Evolutionary conservation across 2,797 vertebrate species (phyloP), one percentile per base, ranked within the genome.

Genomic region (Tangara arthus): DNA sequence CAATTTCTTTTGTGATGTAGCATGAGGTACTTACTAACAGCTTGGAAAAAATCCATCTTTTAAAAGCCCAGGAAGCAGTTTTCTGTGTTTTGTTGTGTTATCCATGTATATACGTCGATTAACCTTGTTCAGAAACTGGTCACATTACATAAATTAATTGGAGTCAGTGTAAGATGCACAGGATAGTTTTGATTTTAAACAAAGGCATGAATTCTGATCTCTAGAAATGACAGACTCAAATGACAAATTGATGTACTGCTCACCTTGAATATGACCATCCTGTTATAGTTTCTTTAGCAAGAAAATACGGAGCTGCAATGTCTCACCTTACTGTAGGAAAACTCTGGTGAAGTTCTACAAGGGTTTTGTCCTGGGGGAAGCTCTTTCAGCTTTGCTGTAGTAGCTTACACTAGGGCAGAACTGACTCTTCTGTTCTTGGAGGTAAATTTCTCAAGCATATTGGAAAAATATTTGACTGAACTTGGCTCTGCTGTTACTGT

Each of bases 91-190:
- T 72, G 5, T 28, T 89, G 6, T 73, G 28, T 50, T 75, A 18
- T 4, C 15, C 3, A 1, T 28, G 13, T 26, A 19, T 10, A 6
- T 70, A 32, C 19, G 4, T 69, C 0, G 0, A 39, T 37, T 61
- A 70, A 56, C 66, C 35, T 27, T 81, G 8, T 44, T 71, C 16
- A 41, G 42, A 69, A 49, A n/a, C 46, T 50, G 27, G 35, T 59
- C 30, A 19, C 11, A 5, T 46, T 47, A 23, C 17, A 23, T 57
- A 30, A 77, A 47, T 56, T 15, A 47, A 57, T 57, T 77, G 3
- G 39, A 7, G 39, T 44, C 87, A 57, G 34, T 64, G 16, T 21
- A 71, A 50, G 42, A 26, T 75, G 39, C 19, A 26, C 4, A 20
- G 11, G 59, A 30, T 35, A 24, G 30, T 37, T 73, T 50, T 37